Evolutionary conservation across 2,888 invertebrate species (phyloP), one percentile per base, ranked within the genome.

Genomic region (Agrochola litura): DNA sequence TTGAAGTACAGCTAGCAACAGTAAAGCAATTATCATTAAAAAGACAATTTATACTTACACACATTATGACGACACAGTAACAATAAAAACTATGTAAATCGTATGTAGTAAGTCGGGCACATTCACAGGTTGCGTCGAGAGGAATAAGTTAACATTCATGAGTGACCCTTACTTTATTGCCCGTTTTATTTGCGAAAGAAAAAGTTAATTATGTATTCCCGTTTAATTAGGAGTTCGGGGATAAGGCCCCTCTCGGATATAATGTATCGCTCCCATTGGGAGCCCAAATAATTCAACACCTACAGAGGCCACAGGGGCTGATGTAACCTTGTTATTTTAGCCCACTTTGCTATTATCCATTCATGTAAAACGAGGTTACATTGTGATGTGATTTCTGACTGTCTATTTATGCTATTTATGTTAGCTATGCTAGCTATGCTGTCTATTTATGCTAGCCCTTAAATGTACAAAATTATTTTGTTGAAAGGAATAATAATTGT

Each of bases 151-250:
- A 85, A 74, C 82, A 86, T 86, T 84, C 82, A 87, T 80, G 88
- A 83, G 76, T 83, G 81, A 82, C 78, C 84, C 81, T 56, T 58
- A 65, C 75, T 86, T 86, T 83, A 84, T 87, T 76, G 78, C 73
- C 73, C 78, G 67, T 73, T 79, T 81, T 74, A 79, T 87, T 83
- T 73, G 73, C 64, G 63, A 64, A 61, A 83, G 79, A 86, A 87
- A 87, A 86, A 84, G 78, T 86, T 84, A 77, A 84, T 87, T 87
- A 86, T 79, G 84, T 80, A 88, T 84, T 87, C 88, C 78, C 73
- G 73, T 86, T 87, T 87, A 87, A 87, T 88, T 87, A 87, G 76
- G 68, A 84, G 81, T 72, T 84, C 49, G 52, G 69, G 76, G 79
- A 81, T 76, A 73, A 74, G 75, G 54, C 70, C 76, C 73, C 83